Base-by-base conservation (phyloP, 2,888 invertebrate species). In the Xanthia togata region DNA sequence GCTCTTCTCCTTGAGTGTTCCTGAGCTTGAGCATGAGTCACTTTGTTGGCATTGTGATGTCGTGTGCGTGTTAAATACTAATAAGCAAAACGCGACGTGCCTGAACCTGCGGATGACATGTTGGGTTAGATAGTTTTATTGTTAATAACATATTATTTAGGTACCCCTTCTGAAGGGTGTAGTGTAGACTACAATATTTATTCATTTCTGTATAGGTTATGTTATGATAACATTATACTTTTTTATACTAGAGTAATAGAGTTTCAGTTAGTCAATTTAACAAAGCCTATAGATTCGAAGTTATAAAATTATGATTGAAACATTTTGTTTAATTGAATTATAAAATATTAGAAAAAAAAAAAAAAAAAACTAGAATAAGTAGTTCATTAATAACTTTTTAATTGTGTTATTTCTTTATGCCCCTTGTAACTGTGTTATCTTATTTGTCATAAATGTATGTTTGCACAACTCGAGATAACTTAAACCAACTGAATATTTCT, bases 41-140 rank as follows among this genome's bases (percentile, higher is more conserved):
- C 90, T 88, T 88, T 91, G 87, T 91, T 92, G 90, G 91, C 91
- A 93, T 92, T 95, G 94, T 96, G 95, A 94, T 95, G 94, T 95
- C 95, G 95, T 94, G 87, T 92, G 91, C 90, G 93, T 93, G 91
- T 83, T 92, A 91, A 91, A 93, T 92, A 90, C 84, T 92, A 92
- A 93, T 93, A 93, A 94, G 93, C 90, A 93, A 91, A 90, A 88
- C 80, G 86, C 82, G 89, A 87, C 89, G 87, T 87, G 85, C 87
- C 81, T 88, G 85, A 77, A 82, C 82, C 81, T 80, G 86, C n/a
- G 67, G 63, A 84, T 78, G 85, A 79, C 81, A 89, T 82, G 87
- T 74, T 85, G 68, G 80, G 78, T 81, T 70, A 73, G 79, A 67
- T 53, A 68, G 6, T 76, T 69, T 70, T 78, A 59, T 74, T 73